Evolutionary conservation across 2,113 vertebrate genomes (phyloP), one percentile per base, ranked within the genome.

Genomic region (Anguilla japonica): DNA sequence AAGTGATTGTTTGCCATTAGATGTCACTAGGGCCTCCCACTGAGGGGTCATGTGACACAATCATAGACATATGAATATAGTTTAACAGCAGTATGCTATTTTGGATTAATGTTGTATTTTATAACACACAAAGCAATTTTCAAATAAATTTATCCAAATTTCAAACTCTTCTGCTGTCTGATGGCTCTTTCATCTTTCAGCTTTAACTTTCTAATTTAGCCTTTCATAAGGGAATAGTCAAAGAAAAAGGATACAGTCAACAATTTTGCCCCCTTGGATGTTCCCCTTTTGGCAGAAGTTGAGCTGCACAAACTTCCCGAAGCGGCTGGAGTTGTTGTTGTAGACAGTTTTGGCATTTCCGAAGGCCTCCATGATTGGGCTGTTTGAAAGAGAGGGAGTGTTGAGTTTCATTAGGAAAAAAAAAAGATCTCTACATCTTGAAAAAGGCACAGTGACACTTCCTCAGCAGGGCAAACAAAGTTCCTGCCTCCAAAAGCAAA

Each of bases 281-380:
- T 99, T 99, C 78, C 98, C 98, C 87, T 97, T 96, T 91, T 98
- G 97, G 91, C 97, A 96, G 93, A 99, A 97, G 90, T 97, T 96
- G 91, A 99, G 95, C 93, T 99, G 98, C 87, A 99, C 94, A 11
- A 99, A 99, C 95, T 99, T 99, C 91, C 98, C 98, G 7, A 99
- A 99, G 88, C 98, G 98, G 90, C 98, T 99, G 6, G 98, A 99
- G 95, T 99, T 99, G 96, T 97, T 99, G 96, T 99, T 99, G 96
- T 99, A 97, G 91, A 99, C 97, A 0, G 98, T 99, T 93, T 97
- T 98, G 0, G 98, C 98, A 0, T 99, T 99, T 88, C 98, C 98
- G 2, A 99, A 99, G 16, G 98, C 98, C 93, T 99, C 98, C 98
- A 99, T 98, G 94, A 99, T 98, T 29, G 98, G 98, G 90, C 98